A percentile compares a stretch with the other conserved stretches of the same genome.
Conservation (phyloP, 2,113 vertebrate genomes). For the Spilogale gracilis region DNA sequence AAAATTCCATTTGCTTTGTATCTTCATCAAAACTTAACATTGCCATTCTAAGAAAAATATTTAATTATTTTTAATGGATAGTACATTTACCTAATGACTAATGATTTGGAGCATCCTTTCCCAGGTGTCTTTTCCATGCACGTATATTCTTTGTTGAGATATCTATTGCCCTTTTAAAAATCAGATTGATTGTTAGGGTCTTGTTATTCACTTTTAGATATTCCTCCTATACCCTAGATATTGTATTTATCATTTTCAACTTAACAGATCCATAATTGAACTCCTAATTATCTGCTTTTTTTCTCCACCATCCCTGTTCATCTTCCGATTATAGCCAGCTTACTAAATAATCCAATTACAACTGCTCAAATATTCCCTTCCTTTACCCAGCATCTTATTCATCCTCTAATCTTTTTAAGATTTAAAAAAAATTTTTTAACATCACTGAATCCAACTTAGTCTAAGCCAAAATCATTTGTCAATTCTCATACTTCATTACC, state of each 20-base stretch:
- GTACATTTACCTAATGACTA: neutral
- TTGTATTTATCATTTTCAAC: neutral
- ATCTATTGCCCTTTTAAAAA: neutral
- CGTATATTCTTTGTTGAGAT: neutral
- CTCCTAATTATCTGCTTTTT: neutral
- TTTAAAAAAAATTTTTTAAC: neutral
- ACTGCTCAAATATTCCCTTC: neutral
- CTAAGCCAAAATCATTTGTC: neutral
- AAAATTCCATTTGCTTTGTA: neutral
- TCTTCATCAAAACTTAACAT: neutral
- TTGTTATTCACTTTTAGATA: neutral
- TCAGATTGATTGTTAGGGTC: neutral
- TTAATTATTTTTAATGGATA: neutral
- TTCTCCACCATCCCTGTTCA: neutral
- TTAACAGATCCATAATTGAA: neutral
- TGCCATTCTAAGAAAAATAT: neutral
- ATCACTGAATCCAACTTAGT: neutral
- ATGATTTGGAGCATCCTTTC: neutral
- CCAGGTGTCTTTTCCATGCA: neutral
- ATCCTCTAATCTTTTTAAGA: neutral
- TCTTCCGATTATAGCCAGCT: neutral
- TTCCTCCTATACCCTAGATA: neutral
- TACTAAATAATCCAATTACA: neutral
- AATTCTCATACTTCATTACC: neutral
- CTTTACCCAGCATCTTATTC: neutral